Conservation (phyloP, 2,888 invertebrate genomes). For the Campoplex nolae region DNA sequence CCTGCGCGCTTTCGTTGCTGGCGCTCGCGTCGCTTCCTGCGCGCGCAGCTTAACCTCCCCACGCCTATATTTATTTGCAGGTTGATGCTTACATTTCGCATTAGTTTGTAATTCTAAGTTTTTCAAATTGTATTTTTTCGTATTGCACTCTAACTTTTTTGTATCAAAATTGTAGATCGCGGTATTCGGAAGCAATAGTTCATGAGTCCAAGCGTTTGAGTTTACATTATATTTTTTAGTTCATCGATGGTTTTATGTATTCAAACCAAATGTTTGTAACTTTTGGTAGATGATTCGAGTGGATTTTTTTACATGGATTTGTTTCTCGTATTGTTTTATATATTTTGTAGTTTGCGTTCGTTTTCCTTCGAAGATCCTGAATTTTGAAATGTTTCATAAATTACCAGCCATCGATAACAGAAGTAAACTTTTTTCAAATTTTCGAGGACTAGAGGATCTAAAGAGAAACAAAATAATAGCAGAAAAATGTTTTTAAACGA, state of each 20-base stretch:
- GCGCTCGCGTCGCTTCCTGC: slow-evolving; percentile 57
- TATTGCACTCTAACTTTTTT: neutral
- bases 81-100: neutral
- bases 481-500: neutral
- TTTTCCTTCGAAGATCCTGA: neutral
- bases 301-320: neutral
- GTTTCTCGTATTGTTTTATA: too few relatives aligned
- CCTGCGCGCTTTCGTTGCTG: slow-evolving; percentile 71
- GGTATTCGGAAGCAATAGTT: neutral
- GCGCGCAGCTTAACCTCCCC: slow-evolving; percentile 38
- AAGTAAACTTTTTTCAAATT: neutral
- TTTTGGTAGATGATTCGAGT: neutral
- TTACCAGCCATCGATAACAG: slow-evolving; percentile 25
- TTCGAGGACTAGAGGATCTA: neutral
- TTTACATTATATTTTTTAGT: neutral
- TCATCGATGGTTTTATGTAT: neutral
- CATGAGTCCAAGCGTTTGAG: neutral
- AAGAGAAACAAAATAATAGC: neutral
- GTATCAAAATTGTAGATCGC: neutral
- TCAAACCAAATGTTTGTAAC: neutral
- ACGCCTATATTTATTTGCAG: slow-evolving; percentile 1
- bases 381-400: neutral
- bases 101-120: slow-evolving; percentile 15
- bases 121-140: neutral
- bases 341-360: neutral